phyloP scores from a whole-genome alignment of 2,888 invertebrate genomes.

The Phania funesta region DNA sequence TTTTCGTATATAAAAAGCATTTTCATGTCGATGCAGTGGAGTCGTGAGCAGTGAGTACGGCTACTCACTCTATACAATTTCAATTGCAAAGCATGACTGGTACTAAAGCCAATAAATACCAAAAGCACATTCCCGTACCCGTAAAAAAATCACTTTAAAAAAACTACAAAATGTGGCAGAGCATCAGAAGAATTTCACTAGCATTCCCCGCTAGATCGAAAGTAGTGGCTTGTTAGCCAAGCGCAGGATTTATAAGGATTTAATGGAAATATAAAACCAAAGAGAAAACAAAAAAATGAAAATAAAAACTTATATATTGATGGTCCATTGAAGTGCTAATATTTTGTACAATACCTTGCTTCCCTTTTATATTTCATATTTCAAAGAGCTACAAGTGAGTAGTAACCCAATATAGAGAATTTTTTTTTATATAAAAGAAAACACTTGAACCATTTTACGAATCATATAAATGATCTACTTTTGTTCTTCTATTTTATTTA shows the following conservation, averaged over 20 bases:
- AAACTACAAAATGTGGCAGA: not conserved
- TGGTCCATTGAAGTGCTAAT: slow-evolving; percentile 53
- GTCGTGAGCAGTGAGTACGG: slow-evolving; percentile 35
- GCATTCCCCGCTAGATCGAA: slow-evolving; percentile 18
- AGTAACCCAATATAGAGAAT: slow-evolving; percentile 27
- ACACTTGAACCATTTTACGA: slow-evolving; percentile 54
- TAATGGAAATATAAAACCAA: slow-evolving; percentile 25
- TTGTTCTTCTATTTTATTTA: not conserved
- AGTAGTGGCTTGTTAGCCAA: slow-evolving; percentile 23
- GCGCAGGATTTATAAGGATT: slow-evolving; percentile 33
- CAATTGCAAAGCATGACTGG: slow-evolving; percentile 22
- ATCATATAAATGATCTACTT: slow-evolving; percentile 40
- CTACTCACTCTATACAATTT: not conserved
- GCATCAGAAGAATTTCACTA: slow-evolving; percentile 18
- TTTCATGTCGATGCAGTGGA: slow-evolving; percentile 49
- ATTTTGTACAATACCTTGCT: slow-evolving; percentile 17
- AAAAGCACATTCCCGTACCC: slow-evolving; percentile 44
- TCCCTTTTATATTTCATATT: not conserved
- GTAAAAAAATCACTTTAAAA: not conserved
- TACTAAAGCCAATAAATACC: slow-evolving; percentile 47
- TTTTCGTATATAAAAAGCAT: slow-evolving; percentile 55
- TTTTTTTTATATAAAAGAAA: slow-evolving; percentile 47
- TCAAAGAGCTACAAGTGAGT: slow-evolving; percentile 25
- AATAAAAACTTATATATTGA: slow-evolving; percentile 47
- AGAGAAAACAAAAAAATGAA: not conserved